Conservation (phyloP, 2,888 invertebrate genomes). For the Brassicogethes aeneus region DNA sequence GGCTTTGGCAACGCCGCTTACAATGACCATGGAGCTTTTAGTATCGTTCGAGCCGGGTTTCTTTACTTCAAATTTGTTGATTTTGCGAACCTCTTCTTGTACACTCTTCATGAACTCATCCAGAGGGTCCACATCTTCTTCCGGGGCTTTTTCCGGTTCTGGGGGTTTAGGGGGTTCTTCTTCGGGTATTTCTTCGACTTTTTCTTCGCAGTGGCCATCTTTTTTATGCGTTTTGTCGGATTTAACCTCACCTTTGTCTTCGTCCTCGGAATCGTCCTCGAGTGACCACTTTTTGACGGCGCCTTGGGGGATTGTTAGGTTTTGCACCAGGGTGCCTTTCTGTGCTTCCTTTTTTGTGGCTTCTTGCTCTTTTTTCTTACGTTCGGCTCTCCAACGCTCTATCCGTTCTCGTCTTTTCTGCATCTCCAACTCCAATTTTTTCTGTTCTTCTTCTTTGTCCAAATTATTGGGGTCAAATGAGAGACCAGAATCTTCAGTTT, state of each 20-base stretch:
- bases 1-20: conserved; percentile 79
- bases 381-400: conserved; percentile 90
- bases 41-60: conserved; percentile 36
- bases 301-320: conserved; percentile 39
- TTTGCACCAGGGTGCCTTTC: conserved; percentile 48
- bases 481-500: conserved; percentile 46
- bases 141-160: conserved; percentile 62
- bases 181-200: conserved; percentile 52
- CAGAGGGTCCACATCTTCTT: conserved; percentile 87
- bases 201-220: conserved; percentile 22
- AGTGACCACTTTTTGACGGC: conserved; percentile 84
- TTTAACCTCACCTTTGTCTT: conserved; percentile 47
- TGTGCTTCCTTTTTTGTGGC: conserved; percentile 67
- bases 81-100: conserved; percentile 74
- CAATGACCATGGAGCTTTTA: conserved; percentile 63
- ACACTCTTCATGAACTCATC: conserved; percentile 96
- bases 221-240: conserved; percentile 1
- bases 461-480: conserved; percentile 66
- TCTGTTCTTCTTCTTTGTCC: conserved; percentile 85
- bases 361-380: conserved; percentile 80
- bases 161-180: conserved; percentile 21
- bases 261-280: conserved; percentile 93
- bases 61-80: conserved; percentile 61
- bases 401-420: conserved; percentile 90
- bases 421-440: conserved; percentile 88